Evolutionary conservation across 2,888 invertebrate genomes (phyloP).

Genomic region (Cataglyphis altisquamis): DNA sequence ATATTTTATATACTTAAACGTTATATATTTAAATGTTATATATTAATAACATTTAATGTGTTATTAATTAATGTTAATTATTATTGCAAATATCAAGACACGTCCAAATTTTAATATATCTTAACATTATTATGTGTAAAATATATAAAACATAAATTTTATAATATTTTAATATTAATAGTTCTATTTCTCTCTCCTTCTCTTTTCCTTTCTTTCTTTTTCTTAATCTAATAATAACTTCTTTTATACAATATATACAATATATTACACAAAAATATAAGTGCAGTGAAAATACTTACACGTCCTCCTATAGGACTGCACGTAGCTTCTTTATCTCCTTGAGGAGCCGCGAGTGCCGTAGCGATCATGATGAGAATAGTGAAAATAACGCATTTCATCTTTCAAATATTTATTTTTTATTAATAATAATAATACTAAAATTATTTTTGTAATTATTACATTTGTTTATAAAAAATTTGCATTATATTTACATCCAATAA

Average conservation of each 20-base stretch:
- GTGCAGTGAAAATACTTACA: neutral
- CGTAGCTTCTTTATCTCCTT: neutral
- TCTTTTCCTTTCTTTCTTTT: neutral
- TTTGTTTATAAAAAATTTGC: neutral
- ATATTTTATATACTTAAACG: neutral
- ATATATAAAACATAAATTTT: neutral
- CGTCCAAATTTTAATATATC: neutral
- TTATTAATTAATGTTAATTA: neutral
- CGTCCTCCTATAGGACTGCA: neutral
- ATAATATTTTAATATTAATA: neutral
- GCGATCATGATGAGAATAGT: slow-evolving; percentile 16
- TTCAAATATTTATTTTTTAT: slow-evolving; percentile 15
- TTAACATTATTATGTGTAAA: neutral
- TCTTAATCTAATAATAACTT: neutral
- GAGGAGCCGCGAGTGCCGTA: neutral
- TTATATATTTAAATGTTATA: neutral
- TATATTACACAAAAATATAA: neutral
- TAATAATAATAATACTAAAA: neutral
- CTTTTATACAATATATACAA: neutral
- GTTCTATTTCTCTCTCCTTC: neutral
- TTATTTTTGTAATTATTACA: slow-evolving; percentile 18
- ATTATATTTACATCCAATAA: too few relatives aligned
- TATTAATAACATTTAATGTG: neutral
- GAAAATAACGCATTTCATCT: slow-evolving; percentile 40
- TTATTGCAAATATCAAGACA: neutral